Evolutionary conservation across 2,888 invertebrate genomes (phyloP).

Genomic region (Dioctria rufipes): DNA sequence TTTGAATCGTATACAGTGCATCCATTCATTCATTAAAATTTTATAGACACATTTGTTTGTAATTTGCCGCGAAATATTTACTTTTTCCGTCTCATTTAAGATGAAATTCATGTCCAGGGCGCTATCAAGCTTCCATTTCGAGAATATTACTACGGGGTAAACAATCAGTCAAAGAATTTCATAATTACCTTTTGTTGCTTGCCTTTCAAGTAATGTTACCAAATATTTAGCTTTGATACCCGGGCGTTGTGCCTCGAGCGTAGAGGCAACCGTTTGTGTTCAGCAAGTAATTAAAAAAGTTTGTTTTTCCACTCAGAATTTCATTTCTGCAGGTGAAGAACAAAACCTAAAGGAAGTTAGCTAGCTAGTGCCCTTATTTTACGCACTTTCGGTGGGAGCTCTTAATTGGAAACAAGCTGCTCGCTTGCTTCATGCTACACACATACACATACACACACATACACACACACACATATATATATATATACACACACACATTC

Average conservation of each 20-base stretch:
- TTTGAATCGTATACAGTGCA: too few relatives aligned
- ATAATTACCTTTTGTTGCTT: constrained; percentile 49
- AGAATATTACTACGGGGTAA: constrained; percentile 34
- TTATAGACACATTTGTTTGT: not conserved
- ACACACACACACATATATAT: too few relatives aligned
- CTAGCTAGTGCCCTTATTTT: constrained; percentile 39
- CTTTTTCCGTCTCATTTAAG: constrained; percentile 1
- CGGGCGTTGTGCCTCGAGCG: not conserved
- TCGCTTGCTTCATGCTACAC: too few relatives aligned
- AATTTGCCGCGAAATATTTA: not conserved
- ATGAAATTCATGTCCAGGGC: constrained; percentile 33
- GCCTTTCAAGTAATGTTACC: constrained; percentile 39
- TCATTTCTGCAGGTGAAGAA: constrained; percentile 35
- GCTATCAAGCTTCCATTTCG: not conserved
- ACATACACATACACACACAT: too few relatives aligned
- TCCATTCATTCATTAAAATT: not conserved
- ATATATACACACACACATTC: too few relatives aligned
- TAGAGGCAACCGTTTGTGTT: constrained; percentile 40
- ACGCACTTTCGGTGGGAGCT: constrained; percentile 15
- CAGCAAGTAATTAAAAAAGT: constrained; percentile 51
- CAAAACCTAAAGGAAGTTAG: constrained; percentile 16
- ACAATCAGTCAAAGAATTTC: constrained; percentile 35
- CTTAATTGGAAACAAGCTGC: constrained; percentile 33
- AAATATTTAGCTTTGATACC: constrained; percentile 49
- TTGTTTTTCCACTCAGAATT: constrained; percentile 37